Conservation (phyloP, 2,888 invertebrate species). For the Eudemis profundana region DNA sequence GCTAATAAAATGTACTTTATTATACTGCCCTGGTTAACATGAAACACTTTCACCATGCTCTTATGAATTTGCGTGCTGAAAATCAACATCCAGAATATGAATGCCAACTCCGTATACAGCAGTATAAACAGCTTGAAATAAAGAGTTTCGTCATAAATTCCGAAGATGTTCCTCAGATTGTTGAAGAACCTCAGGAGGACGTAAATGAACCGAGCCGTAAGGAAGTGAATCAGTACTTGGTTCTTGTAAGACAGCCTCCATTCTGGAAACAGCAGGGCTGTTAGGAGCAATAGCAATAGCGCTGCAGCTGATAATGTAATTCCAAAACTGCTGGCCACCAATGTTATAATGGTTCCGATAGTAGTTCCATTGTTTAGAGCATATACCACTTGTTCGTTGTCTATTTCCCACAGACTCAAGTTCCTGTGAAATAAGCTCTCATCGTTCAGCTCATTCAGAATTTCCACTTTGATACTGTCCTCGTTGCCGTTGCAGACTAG, state of each 20-base stretch:
- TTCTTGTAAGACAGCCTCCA: conserved; percentile 75
- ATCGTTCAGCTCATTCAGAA: neutral
- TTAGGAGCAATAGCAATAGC: conserved; percentile 63
- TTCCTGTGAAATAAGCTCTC: neutral
- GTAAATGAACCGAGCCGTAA: conserved; percentile 68
- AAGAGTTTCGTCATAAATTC: conserved; percentile 46
- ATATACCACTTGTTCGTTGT: conserved; percentile 51
- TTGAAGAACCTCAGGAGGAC: conserved; percentile 60
- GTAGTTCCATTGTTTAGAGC: conserved; percentile 50
- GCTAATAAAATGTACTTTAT: conserved; percentile 61
- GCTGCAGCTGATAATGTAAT: conserved; percentile 61
- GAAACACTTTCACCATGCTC: conserved; percentile 69
- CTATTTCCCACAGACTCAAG: conserved; percentile 40
- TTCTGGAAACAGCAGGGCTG: conserved; percentile 66
- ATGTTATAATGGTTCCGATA: conserved; percentile 51
- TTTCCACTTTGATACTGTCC: conserved; percentile 23
- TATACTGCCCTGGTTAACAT: conserved; percentile 51
- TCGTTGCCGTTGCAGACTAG: neutral
- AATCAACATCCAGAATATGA: conserved; percentile 73
- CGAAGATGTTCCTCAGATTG: conserved; percentile 57
- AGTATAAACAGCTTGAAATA: conserved; percentile 54
- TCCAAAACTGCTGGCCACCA: conserved; percentile 63
- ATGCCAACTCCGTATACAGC: conserved; percentile 65
- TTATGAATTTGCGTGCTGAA: conserved; percentile 73
- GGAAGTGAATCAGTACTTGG: conserved; percentile 72